Percentiles rank a stretch among this genome's conserved stretches.
phyloP scores from a whole-genome alignment of 2,888 invertebrate genomes.

The Parasteatoda lunata region DNA sequence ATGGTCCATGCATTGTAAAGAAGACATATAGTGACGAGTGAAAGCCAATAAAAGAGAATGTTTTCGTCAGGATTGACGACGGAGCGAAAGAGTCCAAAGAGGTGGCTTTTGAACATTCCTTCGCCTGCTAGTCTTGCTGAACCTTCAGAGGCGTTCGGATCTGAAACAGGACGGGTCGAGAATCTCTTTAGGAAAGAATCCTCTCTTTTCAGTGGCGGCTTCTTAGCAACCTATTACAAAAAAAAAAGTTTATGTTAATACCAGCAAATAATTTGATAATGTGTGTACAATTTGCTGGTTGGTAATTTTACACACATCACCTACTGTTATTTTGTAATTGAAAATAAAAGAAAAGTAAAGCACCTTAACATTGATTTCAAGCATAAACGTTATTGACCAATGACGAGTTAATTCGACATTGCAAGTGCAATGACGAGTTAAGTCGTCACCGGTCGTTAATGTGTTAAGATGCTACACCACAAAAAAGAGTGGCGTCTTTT shows the following conservation, averaged over 20 bases:
- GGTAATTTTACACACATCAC: too few relatives aligned
- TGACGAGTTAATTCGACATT: too few relatives aligned
- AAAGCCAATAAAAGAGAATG: conserved; percentile 96
- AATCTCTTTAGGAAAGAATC: conserved; percentile 95
- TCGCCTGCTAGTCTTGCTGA: conserved; percentile 34
- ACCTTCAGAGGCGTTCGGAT: conserved; percentile 76
- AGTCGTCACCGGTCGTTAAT: too few relatives aligned
- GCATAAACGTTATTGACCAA: too few relatives aligned
- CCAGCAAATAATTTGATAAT: too few relatives aligned
- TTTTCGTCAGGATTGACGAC: conserved; percentile 97
- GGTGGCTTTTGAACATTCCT: conserved; percentile 40
- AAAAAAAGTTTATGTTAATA: not conserved
- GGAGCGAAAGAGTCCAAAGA: conserved; percentile 55
- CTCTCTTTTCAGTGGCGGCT: conserved; percentile 90
- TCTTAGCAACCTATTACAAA: conserved; percentile 77
- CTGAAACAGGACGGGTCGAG: conserved; percentile 92
- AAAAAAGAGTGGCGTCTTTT: too few relatives aligned
- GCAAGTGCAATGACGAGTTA: too few relatives aligned
- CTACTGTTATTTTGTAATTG: too few relatives aligned
- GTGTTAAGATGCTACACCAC: too few relatives aligned
- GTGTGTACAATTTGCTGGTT: too few relatives aligned
- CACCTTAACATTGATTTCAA: too few relatives aligned
- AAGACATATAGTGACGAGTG: conserved; percentile 89
- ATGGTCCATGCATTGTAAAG: conserved; percentile 96
- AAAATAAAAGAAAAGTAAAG: too few relatives aligned